A percentile compares a stretch with the other conserved stretches of the same genome.
phyloP scores from a whole-genome alignment of 2,888 invertebrate genomes.

The Lepidochrysops patricia region DNA sequence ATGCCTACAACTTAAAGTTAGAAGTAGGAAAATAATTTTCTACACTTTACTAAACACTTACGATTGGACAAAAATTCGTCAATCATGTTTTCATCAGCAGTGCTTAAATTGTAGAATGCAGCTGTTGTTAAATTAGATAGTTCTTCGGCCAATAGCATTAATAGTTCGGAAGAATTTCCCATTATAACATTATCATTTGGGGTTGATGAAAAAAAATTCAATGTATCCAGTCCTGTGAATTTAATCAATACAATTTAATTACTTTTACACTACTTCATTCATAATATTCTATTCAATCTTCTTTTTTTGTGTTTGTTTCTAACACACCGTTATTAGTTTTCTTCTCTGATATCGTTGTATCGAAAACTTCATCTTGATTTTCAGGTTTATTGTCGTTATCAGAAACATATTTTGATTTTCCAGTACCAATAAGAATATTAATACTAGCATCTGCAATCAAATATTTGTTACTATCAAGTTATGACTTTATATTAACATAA shows the following conservation, averaged over 20 bases:
- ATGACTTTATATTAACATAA: slow-evolving; percentile 18
- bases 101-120: slow-evolving; percentile 17
- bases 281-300: background rate
- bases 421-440: slow-evolving; percentile 22
- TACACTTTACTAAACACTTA: no score
- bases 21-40: no score
- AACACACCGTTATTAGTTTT: slow-evolving; percentile 17
- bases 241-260: background rate
- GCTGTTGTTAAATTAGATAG: slow-evolving; percentile 12
- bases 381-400: slow-evolving; percentile 39
- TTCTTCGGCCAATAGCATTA: slow-evolving; percentile 15
- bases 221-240: background rate
- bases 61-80: slow-evolving; percentile 51
- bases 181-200: background rate
- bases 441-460: slow-evolving; percentile 36
- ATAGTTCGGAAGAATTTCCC: slow-evolving; percentile 6
- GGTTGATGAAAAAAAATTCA: background rate
- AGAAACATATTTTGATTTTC: slow-evolving; percentile 34
- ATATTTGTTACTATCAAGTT: background rate
- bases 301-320: background rate
- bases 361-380: slow-evolving; percentile 21
- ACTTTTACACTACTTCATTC: background rate
- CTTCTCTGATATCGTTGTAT: background rate
- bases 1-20: no score
- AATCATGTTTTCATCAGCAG: slow-evolving; percentile 26